Evolutionary conservation across 2,113 vertebrate genomes (phyloP), one percentile per base, ranked within the genome.

Genomic region (Uria lomvia): DNA sequence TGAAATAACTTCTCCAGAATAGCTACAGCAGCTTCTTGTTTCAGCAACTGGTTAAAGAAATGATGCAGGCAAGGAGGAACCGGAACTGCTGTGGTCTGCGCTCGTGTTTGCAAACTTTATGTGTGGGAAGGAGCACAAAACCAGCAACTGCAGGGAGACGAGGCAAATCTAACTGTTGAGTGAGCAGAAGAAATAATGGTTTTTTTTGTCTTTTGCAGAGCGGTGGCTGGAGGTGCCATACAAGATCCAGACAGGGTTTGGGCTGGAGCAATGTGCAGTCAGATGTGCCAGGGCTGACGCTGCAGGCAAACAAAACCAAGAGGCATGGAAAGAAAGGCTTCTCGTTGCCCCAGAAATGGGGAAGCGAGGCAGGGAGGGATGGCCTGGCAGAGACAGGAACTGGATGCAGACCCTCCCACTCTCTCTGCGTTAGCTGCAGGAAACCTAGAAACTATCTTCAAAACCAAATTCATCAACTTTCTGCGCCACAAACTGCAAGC

Each of bases 21-120:
- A 82, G 74, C 26, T 77, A 7, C 2, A 16, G 10, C 52, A 50
- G 12, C 17, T 26, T 76, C 60, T n/a, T 17, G 1, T 49, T 24
- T 19, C 68, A 58, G 5, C 8, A 52, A 1, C 14, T 0, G 0
- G 70, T 58, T 42, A 0, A 13, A 49, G 58, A 74, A 43, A 56
- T 22, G 12, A 45, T 1, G 14, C 3, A 29, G 50, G 63, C 3
- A 5, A 52, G 74, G 74, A 70, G 87, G 85, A 94, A 90, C 24
- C 0, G 3, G 66, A 89, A 27, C 49, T 2, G 4, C 11, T 90
- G 90, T 7, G 90, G 82, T 83, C 9, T 42, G 81, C 0, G 4
- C 53, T 75, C 0, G 0, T 20, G 34, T 23, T 65, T 56, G 55
- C 86, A 55, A 42, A 29, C 40, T 12, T 12, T 2, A 4, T 7